A percentile compares a stretch with the other conserved stretches of the same genome.
Conservation (phyloP, 2,888 invertebrate species). For the Nephrotoma guestfalica region DNA sequence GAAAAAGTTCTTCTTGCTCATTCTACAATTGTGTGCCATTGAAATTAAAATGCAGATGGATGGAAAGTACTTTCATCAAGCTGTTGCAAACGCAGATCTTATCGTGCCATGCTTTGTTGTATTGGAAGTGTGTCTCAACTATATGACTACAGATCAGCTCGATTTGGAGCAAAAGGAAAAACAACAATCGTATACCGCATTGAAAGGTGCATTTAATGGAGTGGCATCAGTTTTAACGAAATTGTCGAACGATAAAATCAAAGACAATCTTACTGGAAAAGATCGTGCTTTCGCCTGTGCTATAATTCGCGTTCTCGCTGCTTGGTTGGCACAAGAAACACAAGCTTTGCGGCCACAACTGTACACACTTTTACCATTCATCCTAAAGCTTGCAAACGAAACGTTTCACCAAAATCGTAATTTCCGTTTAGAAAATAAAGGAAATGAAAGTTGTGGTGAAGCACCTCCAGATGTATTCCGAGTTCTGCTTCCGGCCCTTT, state of each 20-base stretch:
- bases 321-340: constrained; percentile 87
- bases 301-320: constrained; percentile 66
- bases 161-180: constrained; percentile 84
- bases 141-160: constrained; percentile 64
- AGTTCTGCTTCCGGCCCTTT: constrained; percentile 74
- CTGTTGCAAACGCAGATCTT: constrained; percentile 58
- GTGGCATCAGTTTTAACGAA: constrained; percentile 58
- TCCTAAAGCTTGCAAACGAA: constrained; percentile 65
- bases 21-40: constrained; percentile 77
- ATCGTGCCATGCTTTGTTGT: constrained; percentile 73
- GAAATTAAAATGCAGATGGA: constrained; percentile 91
- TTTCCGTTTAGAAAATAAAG: constrained; percentile 50
- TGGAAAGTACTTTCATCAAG: constrained; percentile 66
- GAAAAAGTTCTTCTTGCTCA: constrained; percentile 63
- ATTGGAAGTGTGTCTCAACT: constrained; percentile 62
- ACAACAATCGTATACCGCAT: constrained; percentile 74
- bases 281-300: constrained; percentile 73
- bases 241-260: constrained; percentile 59
- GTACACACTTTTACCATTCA: constrained; percentile 65
- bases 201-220: constrained; percentile 79
- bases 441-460: constrained; percentile 27
- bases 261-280: constrained; percentile 47
- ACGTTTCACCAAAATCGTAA: constrained; percentile 61
- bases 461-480: constrained; percentile 55
- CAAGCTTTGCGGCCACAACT: constrained; percentile 74